Evolutionary conservation across 2,888 invertebrate species (phyloP).

Genomic region (Ypsolopha scabrella): DNA sequence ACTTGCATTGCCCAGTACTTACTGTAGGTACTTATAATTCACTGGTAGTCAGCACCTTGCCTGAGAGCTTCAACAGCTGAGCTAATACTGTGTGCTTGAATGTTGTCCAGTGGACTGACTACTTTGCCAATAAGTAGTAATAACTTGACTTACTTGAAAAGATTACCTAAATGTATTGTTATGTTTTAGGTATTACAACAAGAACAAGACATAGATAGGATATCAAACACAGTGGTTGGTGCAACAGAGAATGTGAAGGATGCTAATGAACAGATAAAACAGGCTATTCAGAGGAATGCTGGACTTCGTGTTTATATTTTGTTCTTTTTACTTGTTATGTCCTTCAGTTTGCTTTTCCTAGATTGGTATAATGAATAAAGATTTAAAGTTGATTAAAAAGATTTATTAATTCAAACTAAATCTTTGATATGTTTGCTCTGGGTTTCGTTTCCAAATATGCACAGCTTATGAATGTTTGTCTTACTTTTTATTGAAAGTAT

Average conservation of each 20-base stretch:
- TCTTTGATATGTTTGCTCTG: too few relatives aligned
- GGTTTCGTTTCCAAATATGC: too few relatives aligned
- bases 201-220: conserved; percentile 92
- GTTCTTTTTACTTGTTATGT: conserved; percentile 95
- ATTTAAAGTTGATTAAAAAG: too few relatives aligned
- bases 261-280: conserved; percentile 96
- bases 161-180: neutral
- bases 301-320: conserved; percentile 94
- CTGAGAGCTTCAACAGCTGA: too few relatives aligned
- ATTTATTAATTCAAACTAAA: too few relatives aligned
- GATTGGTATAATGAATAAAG: conserved; percentile 96
- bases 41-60: too few relatives aligned
- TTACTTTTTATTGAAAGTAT: too few relatives aligned
- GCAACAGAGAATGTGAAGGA: conserved; percentile 96
- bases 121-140: neutral
- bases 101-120: neutral
- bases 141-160: neutral
- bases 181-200: conserved; percentile 82
- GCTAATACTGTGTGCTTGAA: neutral
- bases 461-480: too few relatives aligned
- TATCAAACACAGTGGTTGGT: conserved; percentile 89
- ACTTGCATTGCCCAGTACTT: too few relatives aligned
- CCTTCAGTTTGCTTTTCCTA: conserved; percentile 93
- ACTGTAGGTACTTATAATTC: too few relatives aligned
- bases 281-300: conserved; percentile 97